Conservation (phyloP, 2,888 invertebrate genomes). For the Acanthoscelides obtectus region DNA sequence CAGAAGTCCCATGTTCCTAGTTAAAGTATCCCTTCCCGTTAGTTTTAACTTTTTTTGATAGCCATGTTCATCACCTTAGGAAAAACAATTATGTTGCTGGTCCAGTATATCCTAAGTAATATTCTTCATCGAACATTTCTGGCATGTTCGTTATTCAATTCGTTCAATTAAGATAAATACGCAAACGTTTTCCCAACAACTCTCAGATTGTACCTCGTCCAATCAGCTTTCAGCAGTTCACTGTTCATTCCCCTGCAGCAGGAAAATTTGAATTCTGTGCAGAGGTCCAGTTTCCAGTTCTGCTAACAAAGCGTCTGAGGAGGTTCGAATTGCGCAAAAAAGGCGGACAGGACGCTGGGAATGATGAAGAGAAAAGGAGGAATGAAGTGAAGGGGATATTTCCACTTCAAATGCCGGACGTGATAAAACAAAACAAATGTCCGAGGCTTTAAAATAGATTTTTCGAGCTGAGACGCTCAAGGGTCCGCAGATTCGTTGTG, state of each 20-base stretch:
- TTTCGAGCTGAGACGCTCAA: slow-evolving; percentile 12
- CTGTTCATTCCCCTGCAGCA: neutral
- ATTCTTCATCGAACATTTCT: too few relatives aligned
- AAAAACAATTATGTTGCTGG: too few relatives aligned
- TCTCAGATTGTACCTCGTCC: neutral
- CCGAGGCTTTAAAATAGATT: slow-evolving; percentile 33
- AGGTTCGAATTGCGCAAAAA: neutral
- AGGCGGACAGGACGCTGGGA: slow-evolving; percentile 8
- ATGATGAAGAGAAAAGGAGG: slow-evolving; percentile 16
- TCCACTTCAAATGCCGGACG: slow-evolving; percentile 38
- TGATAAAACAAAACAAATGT: slow-evolving; percentile 42
- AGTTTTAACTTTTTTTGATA: too few relatives aligned
- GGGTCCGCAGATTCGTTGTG: neutral
- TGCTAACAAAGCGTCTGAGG: neutral
- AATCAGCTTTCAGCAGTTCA: neutral
- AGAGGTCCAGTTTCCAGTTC: neutral
- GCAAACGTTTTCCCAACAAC: too few relatives aligned
- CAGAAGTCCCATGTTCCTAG: too few relatives aligned
- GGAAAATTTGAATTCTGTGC: neutral
- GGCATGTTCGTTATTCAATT: too few relatives aligned
- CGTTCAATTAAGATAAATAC: too few relatives aligned
- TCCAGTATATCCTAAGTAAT: too few relatives aligned
- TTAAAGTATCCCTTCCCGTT: too few relatives aligned
- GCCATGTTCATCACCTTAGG: too few relatives aligned
- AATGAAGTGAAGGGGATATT: slow-evolving; percentile 30